Conservation (phyloP, 2,888 invertebrate species). For the Chloroclystis v-ata region DNA sequence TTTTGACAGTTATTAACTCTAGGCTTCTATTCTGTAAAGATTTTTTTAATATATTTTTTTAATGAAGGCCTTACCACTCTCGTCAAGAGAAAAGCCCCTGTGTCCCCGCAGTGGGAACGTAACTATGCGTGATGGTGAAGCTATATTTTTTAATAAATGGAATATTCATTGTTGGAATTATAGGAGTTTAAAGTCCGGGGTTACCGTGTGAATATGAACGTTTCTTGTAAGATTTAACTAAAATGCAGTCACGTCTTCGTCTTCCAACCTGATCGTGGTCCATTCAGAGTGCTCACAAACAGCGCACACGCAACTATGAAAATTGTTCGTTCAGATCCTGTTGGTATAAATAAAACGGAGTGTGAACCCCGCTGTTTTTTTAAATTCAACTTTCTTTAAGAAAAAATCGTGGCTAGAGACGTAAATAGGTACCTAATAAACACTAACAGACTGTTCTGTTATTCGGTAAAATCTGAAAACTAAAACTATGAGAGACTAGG, state of each 20-base stretch:
- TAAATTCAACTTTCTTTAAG: constrained; percentile 28
- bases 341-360: constrained; percentile 8
- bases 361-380: too few species aligned
- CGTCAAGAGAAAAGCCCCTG: too few species aligned
- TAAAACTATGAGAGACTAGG: too few species aligned
- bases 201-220: constrained; percentile 22
- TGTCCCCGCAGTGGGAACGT: too few species aligned
- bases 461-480: too few species aligned
- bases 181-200: not conserved
- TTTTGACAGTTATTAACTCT: too few species aligned
- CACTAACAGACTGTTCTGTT: too few species aligned
- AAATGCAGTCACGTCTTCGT: constrained; percentile 25
- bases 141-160: not conserved
- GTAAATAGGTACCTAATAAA: too few species aligned
- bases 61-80: too few species aligned
- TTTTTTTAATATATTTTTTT: too few species aligned
- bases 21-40: too few species aligned
- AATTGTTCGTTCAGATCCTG: constrained; percentile 24
- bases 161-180: not conserved
- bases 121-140: not conserved
- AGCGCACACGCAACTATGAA: constrained; percentile 19
- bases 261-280: constrained; percentile 24
- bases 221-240: constrained; percentile 20
- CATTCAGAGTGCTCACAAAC: constrained; percentile 22
- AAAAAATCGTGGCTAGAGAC: too few species aligned